Percentiles rank a stretch among this genome's conserved stretches.
phyloP scores from a whole-genome alignment of 1,140 invertebrate genomes.

The Caenorhabditis briggsae region DNA sequence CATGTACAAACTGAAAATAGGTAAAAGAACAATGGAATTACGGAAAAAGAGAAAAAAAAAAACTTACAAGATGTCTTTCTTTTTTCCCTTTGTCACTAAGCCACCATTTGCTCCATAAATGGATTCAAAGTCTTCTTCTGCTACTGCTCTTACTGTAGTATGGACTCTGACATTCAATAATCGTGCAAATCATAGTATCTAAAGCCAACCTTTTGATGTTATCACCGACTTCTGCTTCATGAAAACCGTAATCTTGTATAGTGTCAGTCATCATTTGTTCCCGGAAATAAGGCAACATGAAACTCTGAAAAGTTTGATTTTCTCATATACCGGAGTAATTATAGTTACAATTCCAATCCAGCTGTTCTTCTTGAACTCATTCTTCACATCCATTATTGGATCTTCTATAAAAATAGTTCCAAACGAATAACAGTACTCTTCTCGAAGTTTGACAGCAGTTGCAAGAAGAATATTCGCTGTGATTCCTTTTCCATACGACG shows the following conservation, averaged over 20 bases:
- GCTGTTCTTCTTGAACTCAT: not conserved
- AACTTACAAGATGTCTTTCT: constrained; percentile 1
- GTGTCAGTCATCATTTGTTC: not conserved
- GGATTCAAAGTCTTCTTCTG: not conserved
- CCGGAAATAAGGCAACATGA: not conserved
- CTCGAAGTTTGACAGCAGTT: not conserved
- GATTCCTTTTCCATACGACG: constrained; percentile 11
- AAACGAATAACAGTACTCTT: constrained; percentile 28
- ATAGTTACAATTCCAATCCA: constrained; percentile 11
- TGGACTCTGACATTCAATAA: not conserved
- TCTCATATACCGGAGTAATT: not conserved
- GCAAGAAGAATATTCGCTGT: constrained; percentile 29
- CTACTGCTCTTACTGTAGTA: not conserved
- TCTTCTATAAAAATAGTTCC: not conserved
- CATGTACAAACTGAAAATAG: not conserved
- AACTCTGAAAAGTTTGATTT: not conserved
- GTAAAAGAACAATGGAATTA: too few species aligned
- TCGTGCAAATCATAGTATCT: not conserved
- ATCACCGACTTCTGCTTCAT: not conserved
- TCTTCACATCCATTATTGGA: not conserved
- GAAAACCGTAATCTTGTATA: not conserved
- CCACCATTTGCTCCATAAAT: not conserved
- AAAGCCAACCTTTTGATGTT: not conserved
- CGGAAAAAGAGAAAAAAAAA: too few species aligned
- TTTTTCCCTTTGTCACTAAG: not conserved